Evolutionary conservation across 2,797 vertebrate genomes (phyloP).

Genomic region (Echiichthys vipera): DNA sequence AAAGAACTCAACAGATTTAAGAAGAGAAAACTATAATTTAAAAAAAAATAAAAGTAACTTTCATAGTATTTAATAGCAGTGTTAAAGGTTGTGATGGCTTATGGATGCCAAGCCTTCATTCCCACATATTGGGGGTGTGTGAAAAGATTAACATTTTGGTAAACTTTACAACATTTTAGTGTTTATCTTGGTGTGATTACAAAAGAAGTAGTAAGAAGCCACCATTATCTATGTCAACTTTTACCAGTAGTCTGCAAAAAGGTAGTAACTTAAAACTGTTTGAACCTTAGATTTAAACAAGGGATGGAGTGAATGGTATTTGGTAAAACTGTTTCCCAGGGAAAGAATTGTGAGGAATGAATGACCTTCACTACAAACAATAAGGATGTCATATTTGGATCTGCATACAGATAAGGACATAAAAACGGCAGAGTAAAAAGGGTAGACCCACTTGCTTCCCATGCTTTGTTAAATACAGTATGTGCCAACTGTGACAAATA

Average conservation of each 20-base stretch:
- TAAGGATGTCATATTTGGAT: neutral
- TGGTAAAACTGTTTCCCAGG: neutral
- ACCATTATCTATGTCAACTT: neutral
- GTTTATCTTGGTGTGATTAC: neutral
- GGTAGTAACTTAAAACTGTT: too few relatives aligned
- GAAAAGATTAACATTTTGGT: neutral
- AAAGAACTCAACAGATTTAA: neutral
- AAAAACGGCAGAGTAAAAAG: neutral
- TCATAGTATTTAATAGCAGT: neutral
- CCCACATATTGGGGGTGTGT: neutral
- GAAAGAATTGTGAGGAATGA: neutral
- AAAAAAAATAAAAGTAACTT: neutral
- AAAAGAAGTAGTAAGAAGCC: neutral
- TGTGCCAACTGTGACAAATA: neutral
- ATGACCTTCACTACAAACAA: neutral
- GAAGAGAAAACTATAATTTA: neutral
- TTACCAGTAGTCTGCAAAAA: neutral
- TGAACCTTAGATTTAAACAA: neutral
- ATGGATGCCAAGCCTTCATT: neutral
- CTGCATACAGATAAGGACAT: neutral
- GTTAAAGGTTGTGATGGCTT: neutral
- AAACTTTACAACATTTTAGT: neutral
- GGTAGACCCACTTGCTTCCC: neutral
- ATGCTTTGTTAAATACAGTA: neutral
- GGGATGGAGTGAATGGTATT: neutral